phyloP scores from a whole-genome alignment of 2,888 invertebrate genomes.

The Unio pictorum region DNA sequence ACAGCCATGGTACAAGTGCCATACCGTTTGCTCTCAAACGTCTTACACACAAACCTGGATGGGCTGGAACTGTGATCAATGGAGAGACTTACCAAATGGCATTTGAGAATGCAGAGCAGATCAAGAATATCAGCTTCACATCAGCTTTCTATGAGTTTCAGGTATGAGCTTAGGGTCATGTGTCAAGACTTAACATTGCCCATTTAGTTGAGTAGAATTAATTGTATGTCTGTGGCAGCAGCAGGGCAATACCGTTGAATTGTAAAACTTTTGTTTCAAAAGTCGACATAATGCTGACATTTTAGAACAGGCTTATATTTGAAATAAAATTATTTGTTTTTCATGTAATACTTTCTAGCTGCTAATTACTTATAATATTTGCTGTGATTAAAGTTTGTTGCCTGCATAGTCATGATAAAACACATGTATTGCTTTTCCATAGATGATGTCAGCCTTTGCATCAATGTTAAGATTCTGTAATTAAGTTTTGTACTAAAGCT shows the following conservation, averaged over 20 bases:
- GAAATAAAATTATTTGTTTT: background rate
- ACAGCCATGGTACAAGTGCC: slow-evolving; percentile 46
- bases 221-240: no score
- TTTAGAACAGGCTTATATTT: background rate
- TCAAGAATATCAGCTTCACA: slow-evolving; percentile 62
- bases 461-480: no score
- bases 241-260: no score
- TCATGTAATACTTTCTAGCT: background rate
- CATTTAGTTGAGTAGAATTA: background rate
- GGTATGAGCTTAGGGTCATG: slow-evolving; percentile 27
- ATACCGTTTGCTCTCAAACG: slow-evolving; percentile 50
- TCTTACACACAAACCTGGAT: slow-evolving; percentile 61
- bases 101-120: slow-evolving; percentile 55
- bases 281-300: background rate
- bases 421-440: background rate
- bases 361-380: background rate
- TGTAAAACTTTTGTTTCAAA: no score
- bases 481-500: no score
- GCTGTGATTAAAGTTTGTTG: background rate
- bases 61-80: slow-evolving; percentile 53
- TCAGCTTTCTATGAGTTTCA: slow-evolving; percentile 55
- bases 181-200: background rate
- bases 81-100: slow-evolving; percentile 42
- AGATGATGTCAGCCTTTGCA: no score
- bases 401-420: background rate